phyloP scores from a whole-genome alignment of 2,797 vertebrate species.

The Toxotes lorentzi region DNA sequence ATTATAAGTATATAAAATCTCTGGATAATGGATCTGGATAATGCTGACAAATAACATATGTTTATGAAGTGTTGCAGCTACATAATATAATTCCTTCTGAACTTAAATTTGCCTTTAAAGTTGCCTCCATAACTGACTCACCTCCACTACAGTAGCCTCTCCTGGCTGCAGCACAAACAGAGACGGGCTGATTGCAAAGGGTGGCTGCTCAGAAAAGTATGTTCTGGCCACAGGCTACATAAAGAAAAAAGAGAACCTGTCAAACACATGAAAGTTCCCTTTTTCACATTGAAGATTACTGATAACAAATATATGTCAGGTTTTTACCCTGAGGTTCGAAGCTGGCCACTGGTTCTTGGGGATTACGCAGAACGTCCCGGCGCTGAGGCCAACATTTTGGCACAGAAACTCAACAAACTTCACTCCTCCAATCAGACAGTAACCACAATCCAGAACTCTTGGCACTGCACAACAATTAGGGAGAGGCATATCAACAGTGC shows the following conservation, averaged over 20 bases:
- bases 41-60: not conserved
- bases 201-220: constrained; percentile 86
- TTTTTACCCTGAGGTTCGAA: constrained; percentile 86
- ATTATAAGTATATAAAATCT: not conserved
- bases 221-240: constrained; percentile 80
- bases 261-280: not conserved
- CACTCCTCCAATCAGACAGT: constrained; percentile 91
- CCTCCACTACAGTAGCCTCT: constrained; percentile 86
- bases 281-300: not conserved
- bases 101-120: not conserved
- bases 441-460: constrained; percentile 88
- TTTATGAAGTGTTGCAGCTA: not conserved
- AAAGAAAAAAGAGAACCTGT: not conserved
- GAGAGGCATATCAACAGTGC: not conserved
- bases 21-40: too few relatives aligned
- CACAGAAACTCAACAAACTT: constrained; percentile 87
- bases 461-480: constrained; percentile 84
- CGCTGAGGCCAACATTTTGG: constrained; percentile 88
- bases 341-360: constrained; percentile 88
- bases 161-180: constrained; percentile 89
- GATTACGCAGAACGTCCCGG: constrained; percentile 90
- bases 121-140: constrained; percentile 67
- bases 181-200: constrained; percentile 90
- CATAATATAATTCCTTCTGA: not conserved
- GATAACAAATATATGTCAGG: not conserved